A percentile compares a stretch with the other conserved stretches of the same genome.
Conservation (phyloP, 2,113 vertebrate genomes). For the Macaca nemestrina region DNA sequence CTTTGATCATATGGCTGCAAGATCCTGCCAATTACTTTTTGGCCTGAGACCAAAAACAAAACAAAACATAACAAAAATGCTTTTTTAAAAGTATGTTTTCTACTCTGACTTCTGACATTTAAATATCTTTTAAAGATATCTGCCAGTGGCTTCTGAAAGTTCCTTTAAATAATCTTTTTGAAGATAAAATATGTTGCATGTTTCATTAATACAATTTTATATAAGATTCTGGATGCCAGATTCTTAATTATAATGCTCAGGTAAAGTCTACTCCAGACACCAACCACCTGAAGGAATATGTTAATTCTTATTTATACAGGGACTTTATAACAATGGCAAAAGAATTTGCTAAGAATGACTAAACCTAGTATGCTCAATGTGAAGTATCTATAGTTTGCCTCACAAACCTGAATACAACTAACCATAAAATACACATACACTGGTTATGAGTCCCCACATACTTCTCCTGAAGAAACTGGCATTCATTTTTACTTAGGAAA, state of each 20-base stretch:
- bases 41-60: background rate
- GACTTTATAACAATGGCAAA: background rate
- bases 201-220: background rate
- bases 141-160: background rate
- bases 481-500: slow-evolving; percentile 23
- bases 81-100: slow-evolving; percentile 28
- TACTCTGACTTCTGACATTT: slow-evolving; percentile 12
- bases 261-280: background rate
- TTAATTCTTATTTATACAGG: background rate
- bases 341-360: slow-evolving; percentile 16
- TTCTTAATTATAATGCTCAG: background rate
- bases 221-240: background rate
- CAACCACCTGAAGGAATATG: background rate
- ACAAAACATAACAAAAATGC: background rate
- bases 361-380: background rate
- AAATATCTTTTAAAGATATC: slow-evolving; percentile 31
- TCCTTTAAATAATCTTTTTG: slow-evolving; percentile 13
- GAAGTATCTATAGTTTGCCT: background rate
- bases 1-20: background rate
- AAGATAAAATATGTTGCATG: background rate
- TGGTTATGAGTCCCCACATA: background rate
- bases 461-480: background rate
- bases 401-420: slow-evolving; percentile 27
- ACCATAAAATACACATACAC: background rate
- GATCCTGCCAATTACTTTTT: background rate